These are phyloP conservation scores for Syngnathus floridae DNA, from an alignment of 2,113 vertebrate species.

Conservation along the genomic window DNA sequence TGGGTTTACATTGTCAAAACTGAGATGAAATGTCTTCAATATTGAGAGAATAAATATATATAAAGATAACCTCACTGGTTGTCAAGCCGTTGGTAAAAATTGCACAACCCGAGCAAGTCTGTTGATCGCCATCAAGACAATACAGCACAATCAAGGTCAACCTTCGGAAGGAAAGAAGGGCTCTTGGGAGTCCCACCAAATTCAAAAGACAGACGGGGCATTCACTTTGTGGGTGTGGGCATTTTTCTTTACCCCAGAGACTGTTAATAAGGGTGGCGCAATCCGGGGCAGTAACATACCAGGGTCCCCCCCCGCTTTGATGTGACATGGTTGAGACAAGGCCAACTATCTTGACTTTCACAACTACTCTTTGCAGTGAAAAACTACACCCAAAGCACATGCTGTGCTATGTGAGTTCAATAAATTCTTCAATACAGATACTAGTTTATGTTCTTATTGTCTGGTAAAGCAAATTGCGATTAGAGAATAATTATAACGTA, in stretches of 20 bases:
- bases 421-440: too few species aligned
- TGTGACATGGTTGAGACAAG: conserved; percentile 22
- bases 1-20: not conserved
- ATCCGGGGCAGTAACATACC: conserved; percentile 43
- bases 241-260: conserved; percentile 40
- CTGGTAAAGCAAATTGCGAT: too few species aligned
- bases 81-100: not conserved
- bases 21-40: not conserved
- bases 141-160: conserved; percentile 10
- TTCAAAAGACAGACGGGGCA: conserved; percentile 34
- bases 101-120: conserved; percentile 16
- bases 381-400: conserved; percentile 9
- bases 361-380: conserved; percentile 18
- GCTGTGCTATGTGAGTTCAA: not conserved
- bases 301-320: conserved; percentile 28
- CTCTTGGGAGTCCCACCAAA: conserved; percentile 33
- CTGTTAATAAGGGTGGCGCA: conserved; percentile 46
- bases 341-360: conserved; percentile 10
- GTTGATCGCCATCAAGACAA: conserved; percentile 20
- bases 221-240: conserved; percentile 16
- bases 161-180: conserved; percentile 41
- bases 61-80: not conserved
- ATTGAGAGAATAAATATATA: too few species aligned
- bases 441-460: too few species aligned
- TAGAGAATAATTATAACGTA: not conserved